Base-by-base conservation (phyloP, 2,113 vertebrate genomes). In the Oncorhynchus gorbuscha region DNA sequence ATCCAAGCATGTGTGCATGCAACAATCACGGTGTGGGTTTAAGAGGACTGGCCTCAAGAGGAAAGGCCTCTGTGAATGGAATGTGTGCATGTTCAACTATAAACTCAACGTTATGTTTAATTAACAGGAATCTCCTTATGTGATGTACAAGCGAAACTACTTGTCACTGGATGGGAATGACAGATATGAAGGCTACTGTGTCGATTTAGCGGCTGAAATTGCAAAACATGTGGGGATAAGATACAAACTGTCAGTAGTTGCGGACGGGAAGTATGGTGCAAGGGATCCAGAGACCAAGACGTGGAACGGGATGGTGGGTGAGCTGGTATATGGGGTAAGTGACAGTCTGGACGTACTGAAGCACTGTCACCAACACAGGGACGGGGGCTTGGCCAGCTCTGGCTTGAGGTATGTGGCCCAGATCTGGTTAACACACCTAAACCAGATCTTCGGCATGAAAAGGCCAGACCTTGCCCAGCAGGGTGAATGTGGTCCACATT, bases 291-390 rank as follows among this genome's bases (percentile, higher is more conserved):
- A 99, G 88, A 98, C 96, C 92, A 98, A 96, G 90, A 98, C 97
- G 88, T 99, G 97, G 97, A 99, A 99, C 87, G 97, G 97, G 94
- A 99, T 99, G 97, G 97, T 99, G 94, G 97, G 97, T 89, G 97
- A 99, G 92, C 95, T 99, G 89, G 97, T 99, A 77, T 99, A 98
- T 88, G 97, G 97, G 95, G 97, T 99, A 93, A 98, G 97, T 97
- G 81, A 90, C 77, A 70, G 6, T 76, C 70, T 22, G 5, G 69
- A 49, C n/a, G 45, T 49, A 22, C 39, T 49, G 24, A 35, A n/a
- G 45, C 45, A 66, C n/a, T 70, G 0, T 32, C 35, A 3, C 24
- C 45, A 35, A 18, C 35, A 49, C 73, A 51, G 73, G 71, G 72
- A 35, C 11, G 16, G 5, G 61, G 69, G 59, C 39, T 48, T 49